phyloP scores from a whole-genome alignment of 2,113 vertebrate species.

The Dasyornis broadbenti region DNA sequence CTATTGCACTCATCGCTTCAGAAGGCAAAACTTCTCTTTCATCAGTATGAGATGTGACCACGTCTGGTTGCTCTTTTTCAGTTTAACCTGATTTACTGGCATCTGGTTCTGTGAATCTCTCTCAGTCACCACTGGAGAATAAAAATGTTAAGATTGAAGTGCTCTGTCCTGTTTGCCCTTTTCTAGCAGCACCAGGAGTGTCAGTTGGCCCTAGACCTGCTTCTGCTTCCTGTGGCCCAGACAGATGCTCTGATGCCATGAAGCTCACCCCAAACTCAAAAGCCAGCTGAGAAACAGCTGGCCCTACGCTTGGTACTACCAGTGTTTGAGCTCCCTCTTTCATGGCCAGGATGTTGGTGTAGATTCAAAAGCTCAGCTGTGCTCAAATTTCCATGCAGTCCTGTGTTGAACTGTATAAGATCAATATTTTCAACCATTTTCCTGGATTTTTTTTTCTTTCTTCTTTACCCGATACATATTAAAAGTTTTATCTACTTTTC shows the following conservation, averaged over 20 bases:
- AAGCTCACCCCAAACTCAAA: background rate
- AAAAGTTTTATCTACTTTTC: background rate
- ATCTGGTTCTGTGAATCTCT: background rate
- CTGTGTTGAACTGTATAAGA: background rate
- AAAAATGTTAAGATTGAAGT: background rate
- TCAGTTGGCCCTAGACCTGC: background rate
- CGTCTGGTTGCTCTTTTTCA: background rate
- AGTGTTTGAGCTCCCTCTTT: background rate
- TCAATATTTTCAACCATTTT: background rate
- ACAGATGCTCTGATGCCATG: background rate
- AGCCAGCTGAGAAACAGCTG: background rate
- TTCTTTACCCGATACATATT: background rate
- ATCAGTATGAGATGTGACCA: background rate
- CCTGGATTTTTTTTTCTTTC: background rate
- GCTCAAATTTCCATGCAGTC: background rate
- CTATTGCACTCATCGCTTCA: background rate
- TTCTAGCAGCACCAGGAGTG: background rate
- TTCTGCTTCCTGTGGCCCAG: background rate
- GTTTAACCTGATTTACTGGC: background rate
- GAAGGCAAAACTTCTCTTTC: background rate
- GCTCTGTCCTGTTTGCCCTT: background rate
- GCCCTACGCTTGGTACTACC: background rate
- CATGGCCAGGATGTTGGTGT: fast-evolving
- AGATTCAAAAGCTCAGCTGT: background rate
- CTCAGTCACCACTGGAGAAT: background rate